These are phyloP conservation scores for Acronicta aceris DNA, from an alignment of 2,888 invertebrate species.

Conservation along the genomic window DNA sequence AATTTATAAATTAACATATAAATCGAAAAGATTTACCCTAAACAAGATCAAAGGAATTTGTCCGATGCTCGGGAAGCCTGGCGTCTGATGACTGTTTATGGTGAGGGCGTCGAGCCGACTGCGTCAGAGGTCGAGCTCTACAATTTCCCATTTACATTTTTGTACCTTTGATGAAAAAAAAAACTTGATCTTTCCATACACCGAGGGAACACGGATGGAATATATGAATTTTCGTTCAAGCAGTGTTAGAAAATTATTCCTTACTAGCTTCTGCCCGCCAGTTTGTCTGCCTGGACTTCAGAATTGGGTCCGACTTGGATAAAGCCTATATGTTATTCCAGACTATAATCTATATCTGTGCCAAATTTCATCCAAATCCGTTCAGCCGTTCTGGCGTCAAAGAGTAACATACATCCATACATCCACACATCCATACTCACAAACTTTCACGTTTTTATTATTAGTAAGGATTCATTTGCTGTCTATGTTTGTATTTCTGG, in stretches of 20 bases:
- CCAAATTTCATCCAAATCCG: no score
- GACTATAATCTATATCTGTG: no score
- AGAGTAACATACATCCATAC: no score
- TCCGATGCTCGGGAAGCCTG: constrained; percentile 75
- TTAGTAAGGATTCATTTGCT: constrained; percentile 29
- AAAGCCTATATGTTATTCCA: no score
- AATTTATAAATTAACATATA: constrained; percentile 88
- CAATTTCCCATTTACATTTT: constrained; percentile 72
- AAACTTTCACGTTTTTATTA: no score
- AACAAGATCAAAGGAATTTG: constrained; percentile 88
- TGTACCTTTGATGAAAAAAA: constrained; percentile 66
- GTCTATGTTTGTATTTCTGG: no score
- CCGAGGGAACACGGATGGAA: constrained; percentile 30
- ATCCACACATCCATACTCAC: no score
- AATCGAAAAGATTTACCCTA: constrained; percentile 88
- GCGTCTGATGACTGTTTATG: constrained; percentile 82
- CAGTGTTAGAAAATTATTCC: constrained; percentile 24
- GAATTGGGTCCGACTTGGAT: no score
- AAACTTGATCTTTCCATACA: constrained; percentile 61
- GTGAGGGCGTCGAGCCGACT: constrained; percentile 63
- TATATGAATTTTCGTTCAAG: constrained; percentile 41
- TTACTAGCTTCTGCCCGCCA: no score
- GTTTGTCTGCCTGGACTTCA: no score
- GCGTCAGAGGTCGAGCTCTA: constrained; percentile 64
- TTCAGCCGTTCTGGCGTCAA: no score